Evolutionary conservation across 1,140 invertebrate genomes (phyloP).

Genomic region (Pogonognathellus flavescens): DNA sequence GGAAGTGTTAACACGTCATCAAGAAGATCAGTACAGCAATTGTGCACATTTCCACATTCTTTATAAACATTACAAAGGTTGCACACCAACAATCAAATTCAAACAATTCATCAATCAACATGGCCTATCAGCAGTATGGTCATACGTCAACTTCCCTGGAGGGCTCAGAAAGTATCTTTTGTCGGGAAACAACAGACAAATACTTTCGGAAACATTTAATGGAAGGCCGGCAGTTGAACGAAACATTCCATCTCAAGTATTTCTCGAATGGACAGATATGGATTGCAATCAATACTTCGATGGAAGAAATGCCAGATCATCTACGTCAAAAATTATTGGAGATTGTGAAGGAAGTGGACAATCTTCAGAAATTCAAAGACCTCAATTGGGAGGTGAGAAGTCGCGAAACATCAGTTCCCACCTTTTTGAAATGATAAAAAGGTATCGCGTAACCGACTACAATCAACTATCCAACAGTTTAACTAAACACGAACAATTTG

Average conservation of each 20-base stretch:
- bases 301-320: background rate
- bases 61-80: conserved; percentile 1
- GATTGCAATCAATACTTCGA: background rate
- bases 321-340: background rate
- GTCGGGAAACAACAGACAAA: background rate
- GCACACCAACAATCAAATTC: background rate
- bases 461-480: background rate
- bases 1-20: background rate
- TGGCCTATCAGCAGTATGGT: background rate
- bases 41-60: background rate
- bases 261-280: background rate
- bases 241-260: background rate
- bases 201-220: background rate
- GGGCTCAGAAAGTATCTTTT: background rate
- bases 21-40: too few relatives aligned
- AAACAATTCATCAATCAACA: background rate
- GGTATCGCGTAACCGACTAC: background rate
- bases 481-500: background rate
- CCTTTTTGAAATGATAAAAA: background rate
- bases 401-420: background rate
- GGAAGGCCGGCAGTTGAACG: background rate
- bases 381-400: background rate
- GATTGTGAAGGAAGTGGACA: background rate
- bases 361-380: background rate
- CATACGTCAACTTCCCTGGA: background rate